These are phyloP conservation scores for Azorinus chamasolen DNA, from an alignment of 2,888 invertebrate species.

Conservation along the genomic window DNA sequence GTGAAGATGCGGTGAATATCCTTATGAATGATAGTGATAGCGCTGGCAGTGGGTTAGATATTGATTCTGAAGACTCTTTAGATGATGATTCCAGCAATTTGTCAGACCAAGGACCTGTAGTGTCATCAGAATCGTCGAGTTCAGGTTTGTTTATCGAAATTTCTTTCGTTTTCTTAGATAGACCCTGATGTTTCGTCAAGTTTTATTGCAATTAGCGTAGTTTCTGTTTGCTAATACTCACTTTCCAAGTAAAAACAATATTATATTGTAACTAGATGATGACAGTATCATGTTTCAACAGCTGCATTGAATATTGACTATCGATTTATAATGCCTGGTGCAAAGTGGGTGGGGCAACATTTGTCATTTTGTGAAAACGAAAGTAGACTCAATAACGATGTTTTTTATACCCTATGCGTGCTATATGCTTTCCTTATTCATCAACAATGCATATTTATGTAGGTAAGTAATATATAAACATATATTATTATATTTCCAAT, in stretches of 20 bases:
- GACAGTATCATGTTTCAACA: too few relatives aligned
- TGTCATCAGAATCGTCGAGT: not conserved
- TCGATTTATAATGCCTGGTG: too few relatives aligned
- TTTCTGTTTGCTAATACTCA: not conserved
- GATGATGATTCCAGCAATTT: not conserved
- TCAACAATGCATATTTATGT: too few relatives aligned
- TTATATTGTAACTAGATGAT: too few relatives aligned
- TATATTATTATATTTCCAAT: not conserved
- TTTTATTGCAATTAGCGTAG: not conserved
- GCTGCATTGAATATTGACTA: too few relatives aligned
- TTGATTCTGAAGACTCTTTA: not conserved
- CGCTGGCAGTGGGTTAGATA: not conserved
- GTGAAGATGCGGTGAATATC: slow-evolving; percentile 4
- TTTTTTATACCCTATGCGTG: too few relatives aligned
- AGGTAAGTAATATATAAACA: too few relatives aligned
- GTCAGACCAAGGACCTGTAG: not conserved
- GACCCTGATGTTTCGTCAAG: not conserved
- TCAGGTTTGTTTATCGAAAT: slow-evolving; percentile 2
- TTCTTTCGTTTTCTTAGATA: not conserved
- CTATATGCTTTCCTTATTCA: too few relatives aligned
- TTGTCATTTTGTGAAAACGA: not conserved
- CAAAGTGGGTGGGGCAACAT: not conserved
- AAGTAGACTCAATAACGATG: not conserved
- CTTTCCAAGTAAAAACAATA: too few relatives aligned
- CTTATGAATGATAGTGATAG: slow-evolving; percentile 4